A percentile compares a stretch with the other conserved stretches of the same genome.
These are phyloP conservation scores for Hirtodrosophila trivittata DNA, from an alignment of 2,888 invertebrate genomes.

Conservation along the genomic window DNA sequence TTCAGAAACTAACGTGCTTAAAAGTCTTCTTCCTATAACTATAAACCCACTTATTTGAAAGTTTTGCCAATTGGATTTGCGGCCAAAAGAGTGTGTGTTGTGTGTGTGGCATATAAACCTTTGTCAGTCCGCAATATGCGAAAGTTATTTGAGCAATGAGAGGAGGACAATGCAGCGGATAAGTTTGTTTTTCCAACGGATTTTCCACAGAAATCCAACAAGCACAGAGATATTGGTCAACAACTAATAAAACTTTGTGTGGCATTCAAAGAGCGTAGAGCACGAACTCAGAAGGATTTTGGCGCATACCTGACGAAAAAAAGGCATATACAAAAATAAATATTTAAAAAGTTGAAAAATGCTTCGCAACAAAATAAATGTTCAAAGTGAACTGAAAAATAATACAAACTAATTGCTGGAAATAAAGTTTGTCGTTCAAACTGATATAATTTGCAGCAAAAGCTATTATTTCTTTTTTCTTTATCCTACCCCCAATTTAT, in stretches of 20 bases:
- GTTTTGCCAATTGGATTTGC: conserved; percentile 27
- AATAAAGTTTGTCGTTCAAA: conserved; percentile 69
- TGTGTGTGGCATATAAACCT: conserved; percentile 9
- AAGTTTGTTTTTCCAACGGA: conserved; percentile 34
- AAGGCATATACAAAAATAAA: conserved; percentile 39
- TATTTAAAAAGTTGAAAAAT: conserved; percentile 69
- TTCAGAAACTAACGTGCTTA: no score
- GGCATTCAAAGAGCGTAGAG: conserved; percentile 50
- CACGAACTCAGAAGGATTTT: conserved; percentile 35
- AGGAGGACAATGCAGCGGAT: conserved; percentile 27
- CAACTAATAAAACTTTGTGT: conserved; percentile 71
- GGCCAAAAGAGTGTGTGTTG: not conserved
- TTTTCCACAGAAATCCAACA: conserved; percentile 22
- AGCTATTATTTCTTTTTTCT: conserved; percentile 31
- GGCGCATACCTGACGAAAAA: conserved; percentile 31
- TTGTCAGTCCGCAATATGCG: not conserved
- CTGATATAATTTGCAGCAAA: conserved; percentile 37
- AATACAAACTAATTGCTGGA: conserved; percentile 71
- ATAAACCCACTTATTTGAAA: not conserved
- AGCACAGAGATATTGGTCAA: conserved; percentile 55
- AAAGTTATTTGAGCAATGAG: conserved; percentile 26
- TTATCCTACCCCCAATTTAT: conserved; percentile 9
- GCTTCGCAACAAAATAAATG: conserved; percentile 31
- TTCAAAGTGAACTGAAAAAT: conserved; percentile 59
- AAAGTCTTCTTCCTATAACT: no score